A percentile compares a stretch with the other conserved stretches of the same genome.
Evolutionary conservation across 2,113 vertebrate species (phyloP).

Genomic region (Campylomormyrus tamandua): DNA sequence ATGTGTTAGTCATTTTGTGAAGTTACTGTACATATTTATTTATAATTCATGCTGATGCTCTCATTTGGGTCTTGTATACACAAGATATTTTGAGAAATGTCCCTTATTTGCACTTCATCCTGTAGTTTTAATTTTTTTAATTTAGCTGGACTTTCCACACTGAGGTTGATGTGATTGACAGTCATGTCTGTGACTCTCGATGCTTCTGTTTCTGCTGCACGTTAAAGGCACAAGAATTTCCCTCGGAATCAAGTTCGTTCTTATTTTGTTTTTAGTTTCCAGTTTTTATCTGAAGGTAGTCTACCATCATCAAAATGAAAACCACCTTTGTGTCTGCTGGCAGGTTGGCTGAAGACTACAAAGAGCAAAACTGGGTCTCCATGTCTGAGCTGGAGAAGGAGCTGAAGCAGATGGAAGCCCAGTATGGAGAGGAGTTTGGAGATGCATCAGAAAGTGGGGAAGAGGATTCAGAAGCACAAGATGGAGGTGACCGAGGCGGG

Average conservation of each 20-base stretch:
- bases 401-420: slow-evolving; percentile 87
- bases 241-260: not conserved
- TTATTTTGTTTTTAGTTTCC: not conserved
- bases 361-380: slow-evolving; percentile 90
- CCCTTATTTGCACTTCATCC: not conserved
- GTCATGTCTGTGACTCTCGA: not conserved
- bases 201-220: not conserved
- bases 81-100: not conserved
- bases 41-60: not conserved
- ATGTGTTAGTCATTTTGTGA: not conserved
- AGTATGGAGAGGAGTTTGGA: slow-evolving; percentile 84
- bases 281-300: not conserved
- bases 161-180: not conserved
- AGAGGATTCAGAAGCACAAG: slow-evolving; percentile 46
- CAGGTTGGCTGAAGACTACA: slow-evolving; percentile 81
- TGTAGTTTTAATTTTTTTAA: not conserved
- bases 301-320: not conserved
- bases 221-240: not conserved
- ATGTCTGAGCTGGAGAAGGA: slow-evolving; percentile 85
- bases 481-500: slow-evolving; percentile 38
- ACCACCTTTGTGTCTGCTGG: not conserved
- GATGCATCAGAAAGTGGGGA: slow-evolving; percentile 69
- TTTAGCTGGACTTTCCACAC: not conserved
- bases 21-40: not conserved
- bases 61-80: not conserved